Evolutionary conservation across 2,797 vertebrate species (phyloP), one percentile per base, ranked within the genome.

Genomic region (Sebastes aleutianus): DNA sequence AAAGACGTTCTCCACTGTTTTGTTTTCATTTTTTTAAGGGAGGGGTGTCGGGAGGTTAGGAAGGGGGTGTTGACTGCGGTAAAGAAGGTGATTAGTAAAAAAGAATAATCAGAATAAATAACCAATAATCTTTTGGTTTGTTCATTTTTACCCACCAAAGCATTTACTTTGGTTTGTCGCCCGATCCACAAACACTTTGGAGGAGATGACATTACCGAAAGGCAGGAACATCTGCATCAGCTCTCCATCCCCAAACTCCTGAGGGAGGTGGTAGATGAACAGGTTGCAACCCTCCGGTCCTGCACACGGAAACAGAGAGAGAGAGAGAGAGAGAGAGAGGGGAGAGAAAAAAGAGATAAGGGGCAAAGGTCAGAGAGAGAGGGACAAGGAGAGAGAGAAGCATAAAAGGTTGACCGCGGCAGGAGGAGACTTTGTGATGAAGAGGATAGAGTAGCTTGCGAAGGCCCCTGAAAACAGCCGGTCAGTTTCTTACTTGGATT

Each of bases 91-190:
- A 95, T 95, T 94, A 95, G 93, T 95, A 92, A 85, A 86, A 90
- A 91, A 91, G 82, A 91, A 90, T 79, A 94, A 91, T 92, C 90
- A 95, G 86, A 94, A 93, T 92, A 94, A 95, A 93, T 91, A 95
- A 93, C 92, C 94, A 95, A 93, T 92, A 89, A 91, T 92, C 90
- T 92, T 94, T 95, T 95, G 93, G 92, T 96, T 95, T 95, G 95
- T 95, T 93, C 87, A 92, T 95, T 96, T 96, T 96, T 99, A 99
- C 98, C 98, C 98, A 99, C 98, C 98, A 99, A 99, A 99, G 98
- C 98, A 99, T 99, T 98, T 99, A 99, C 98, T 99, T 99, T 99
- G 98, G 98, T 99, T 99, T 98, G 98, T 99, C 98, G 98, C 98
- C 97, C 98, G 97, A 98, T 99, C 98, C 98, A 99, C 98, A 99